phyloP scores from a whole-genome alignment of 2,797 vertebrate species.

The Halcyon smyrnensis region DNA sequence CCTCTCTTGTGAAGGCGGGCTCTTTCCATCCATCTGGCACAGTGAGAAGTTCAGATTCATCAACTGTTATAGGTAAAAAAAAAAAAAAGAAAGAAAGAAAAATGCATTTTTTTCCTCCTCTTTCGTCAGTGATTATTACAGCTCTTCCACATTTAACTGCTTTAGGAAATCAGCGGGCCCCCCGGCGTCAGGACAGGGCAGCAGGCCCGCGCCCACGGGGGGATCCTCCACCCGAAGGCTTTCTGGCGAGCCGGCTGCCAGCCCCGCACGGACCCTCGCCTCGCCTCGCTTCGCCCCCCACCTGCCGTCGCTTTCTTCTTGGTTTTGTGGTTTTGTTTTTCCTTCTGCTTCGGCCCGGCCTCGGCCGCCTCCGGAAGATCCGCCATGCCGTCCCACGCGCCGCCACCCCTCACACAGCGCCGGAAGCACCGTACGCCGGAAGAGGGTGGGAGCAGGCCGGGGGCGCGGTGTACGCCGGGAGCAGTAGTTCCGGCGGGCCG shows the following conservation, averaged over 20 bases:
- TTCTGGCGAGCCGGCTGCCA: too few relatives aligned
- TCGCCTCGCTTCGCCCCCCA: neutral
- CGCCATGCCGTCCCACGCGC: neutral
- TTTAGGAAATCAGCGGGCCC: neutral
- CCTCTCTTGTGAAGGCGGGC: constrained; percentile 85
- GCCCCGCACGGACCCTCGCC: neutral
- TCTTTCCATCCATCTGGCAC: constrained; percentile 98
- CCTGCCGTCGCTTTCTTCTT: constrained; percentile 1
- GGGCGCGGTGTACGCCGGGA: neutral
- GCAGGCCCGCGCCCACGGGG: too few relatives aligned
- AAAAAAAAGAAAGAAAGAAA: neutral
- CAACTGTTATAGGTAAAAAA: constrained; percentile 22
- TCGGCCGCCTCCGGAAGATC: rapidly evolving
- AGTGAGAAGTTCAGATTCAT: constrained; percentile 89
- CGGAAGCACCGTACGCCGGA: neutral
- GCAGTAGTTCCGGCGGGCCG: neutral
- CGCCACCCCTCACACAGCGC: rapidly evolving
- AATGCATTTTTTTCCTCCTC: neutral
- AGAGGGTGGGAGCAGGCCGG: rapidly evolving
- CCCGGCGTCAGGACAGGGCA: too few relatives aligned
- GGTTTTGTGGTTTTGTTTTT: neutral
- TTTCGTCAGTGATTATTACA: neutral
- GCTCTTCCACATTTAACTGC: neutral
- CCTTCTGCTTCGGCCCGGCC: neutral
- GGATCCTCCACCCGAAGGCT: too few relatives aligned